phyloP scores from a whole-genome alignment of 1,140 invertebrate genomes.

The Ephestia elutella region DNA sequence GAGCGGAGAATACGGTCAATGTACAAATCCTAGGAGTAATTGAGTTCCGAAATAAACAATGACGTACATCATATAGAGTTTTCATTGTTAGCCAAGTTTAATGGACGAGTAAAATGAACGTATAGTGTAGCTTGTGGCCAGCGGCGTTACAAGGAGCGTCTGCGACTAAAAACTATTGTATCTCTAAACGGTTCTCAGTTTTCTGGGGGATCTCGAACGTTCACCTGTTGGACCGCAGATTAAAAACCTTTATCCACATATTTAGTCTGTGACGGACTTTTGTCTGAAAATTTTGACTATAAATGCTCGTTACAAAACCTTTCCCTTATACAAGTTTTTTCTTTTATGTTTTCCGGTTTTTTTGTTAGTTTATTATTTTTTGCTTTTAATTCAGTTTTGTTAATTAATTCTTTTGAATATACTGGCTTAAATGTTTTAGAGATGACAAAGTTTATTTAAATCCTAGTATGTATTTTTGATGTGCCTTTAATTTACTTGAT shows the following conservation, averaged over 20 bases:
- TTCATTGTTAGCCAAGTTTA: neutral
- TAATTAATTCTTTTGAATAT: no score
- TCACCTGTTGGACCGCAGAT: constrained; percentile 23
- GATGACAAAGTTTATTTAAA: no score
- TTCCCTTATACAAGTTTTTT: no score
- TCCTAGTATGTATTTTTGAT: no score
- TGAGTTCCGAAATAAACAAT: neutral
- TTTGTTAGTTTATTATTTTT: no score
- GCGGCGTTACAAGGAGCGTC: neutral
- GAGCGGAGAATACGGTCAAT: neutral
- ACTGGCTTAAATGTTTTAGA: no score
- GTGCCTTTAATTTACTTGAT: no score
- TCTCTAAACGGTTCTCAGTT: constrained; percentile 33
- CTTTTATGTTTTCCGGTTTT: no score
- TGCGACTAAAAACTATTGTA: constrained; percentile 17
- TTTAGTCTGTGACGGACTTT: neutral
- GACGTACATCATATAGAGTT: neutral
- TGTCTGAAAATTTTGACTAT: neutral
- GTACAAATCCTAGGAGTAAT: neutral
- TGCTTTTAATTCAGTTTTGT: no score
- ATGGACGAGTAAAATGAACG: neutral
- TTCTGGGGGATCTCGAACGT: constrained; percentile 21
- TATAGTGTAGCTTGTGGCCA: neutral
- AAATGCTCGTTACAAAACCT: no score
- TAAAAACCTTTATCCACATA: neutral